A percentile compares a stretch with the other conserved stretches of the same genome.
phyloP scores from a whole-genome alignment of 1,140 invertebrate species.

The Stegodyphus mimosarum region DNA sequence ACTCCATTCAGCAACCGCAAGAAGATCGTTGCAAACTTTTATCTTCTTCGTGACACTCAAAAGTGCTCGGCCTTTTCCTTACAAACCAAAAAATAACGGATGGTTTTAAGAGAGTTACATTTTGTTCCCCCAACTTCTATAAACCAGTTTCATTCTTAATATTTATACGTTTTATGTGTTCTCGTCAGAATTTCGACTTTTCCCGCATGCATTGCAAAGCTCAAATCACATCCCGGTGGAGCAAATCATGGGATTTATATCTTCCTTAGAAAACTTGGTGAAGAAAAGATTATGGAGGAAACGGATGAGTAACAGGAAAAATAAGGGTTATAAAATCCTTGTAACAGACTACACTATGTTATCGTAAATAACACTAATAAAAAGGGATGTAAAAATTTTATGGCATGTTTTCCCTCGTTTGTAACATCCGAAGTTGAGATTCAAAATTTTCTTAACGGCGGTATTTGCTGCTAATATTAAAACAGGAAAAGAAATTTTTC shows the following conservation, averaged over 20 bases:
- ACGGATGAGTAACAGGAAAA: background rate
- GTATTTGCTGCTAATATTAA: no score
- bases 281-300: slow-evolving; percentile 9
- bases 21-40: no score
- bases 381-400: slow-evolving; percentile 32
- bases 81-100: no score
- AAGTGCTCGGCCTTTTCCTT: no score
- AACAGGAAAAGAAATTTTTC: no score
- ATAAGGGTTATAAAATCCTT: slow-evolving; percentile 4
- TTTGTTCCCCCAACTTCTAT: background rate
- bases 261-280: background rate
- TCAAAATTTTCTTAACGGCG: no score
- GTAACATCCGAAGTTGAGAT: no score
- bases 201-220: background rate
- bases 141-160: background rate
- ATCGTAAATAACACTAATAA: slow-evolving; percentile 33
- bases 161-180: slow-evolving; percentile 1
- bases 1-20: no score
- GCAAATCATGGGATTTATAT: slow-evolving; percentile 26
- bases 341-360: no score
- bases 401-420: slow-evolving; percentile 7
- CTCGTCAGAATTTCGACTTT: background rate
- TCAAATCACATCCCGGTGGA: slow-evolving; percentile 23
- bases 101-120: no score
- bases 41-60: no score